phyloP scores from a whole-genome alignment of 2,113 vertebrate species.

The Osmerus mordax region DNA sequence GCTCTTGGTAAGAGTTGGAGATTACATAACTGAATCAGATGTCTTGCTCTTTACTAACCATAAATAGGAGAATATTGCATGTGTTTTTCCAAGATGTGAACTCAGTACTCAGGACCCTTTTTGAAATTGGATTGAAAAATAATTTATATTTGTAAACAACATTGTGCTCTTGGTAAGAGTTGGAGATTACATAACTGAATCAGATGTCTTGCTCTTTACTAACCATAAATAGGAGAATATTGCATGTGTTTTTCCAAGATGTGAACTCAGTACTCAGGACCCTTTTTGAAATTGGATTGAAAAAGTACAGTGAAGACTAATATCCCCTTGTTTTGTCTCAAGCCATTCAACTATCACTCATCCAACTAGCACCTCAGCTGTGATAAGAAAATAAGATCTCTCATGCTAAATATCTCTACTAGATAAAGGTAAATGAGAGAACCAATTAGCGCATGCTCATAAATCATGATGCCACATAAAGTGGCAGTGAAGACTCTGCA shows the following conservation, averaged over 20 bases:
- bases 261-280: no score
- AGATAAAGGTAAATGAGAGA: constrained; percentile 41
- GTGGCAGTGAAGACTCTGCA: constrained; percentile 50
- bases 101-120: no score
- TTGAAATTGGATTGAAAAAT: background rate
- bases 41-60: background rate
- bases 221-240: background rate
- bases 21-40: background rate
- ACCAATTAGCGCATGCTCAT: constrained; percentile 46
- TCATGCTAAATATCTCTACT: constrained; percentile 7
- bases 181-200: background rate
- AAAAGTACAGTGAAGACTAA: background rate
- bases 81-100: background rate
- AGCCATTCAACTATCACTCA: background rate
- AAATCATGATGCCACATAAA: constrained; percentile 51
- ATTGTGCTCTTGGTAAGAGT: no score
- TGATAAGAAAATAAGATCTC: constrained; percentile 29
- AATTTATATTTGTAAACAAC: no score
- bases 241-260: background rate
- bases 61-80: background rate
- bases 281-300: background rate
- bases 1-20: no score
- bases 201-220: background rate
- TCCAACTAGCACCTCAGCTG: constrained; percentile 10
- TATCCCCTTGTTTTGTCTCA: background rate